phyloP scores from a whole-genome alignment of 2,888 invertebrate genomes.

The Peribatodes rhomboidaria region DNA sequence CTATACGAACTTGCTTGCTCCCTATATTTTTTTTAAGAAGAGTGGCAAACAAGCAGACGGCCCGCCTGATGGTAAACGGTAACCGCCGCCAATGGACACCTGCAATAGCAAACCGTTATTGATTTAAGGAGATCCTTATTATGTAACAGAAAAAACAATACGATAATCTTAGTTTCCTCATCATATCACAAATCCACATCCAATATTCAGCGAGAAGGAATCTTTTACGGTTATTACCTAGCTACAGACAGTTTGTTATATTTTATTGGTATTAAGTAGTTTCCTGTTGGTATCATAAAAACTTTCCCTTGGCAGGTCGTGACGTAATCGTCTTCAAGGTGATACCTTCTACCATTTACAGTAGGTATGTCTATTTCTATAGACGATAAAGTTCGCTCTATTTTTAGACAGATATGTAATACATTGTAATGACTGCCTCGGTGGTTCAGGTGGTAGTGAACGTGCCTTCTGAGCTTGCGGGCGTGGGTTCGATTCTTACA shows the following conservation, averaged over 20 bases:
- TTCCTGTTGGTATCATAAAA: slow-evolving; percentile 27
- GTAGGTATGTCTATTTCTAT: background rate
- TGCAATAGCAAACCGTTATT: background rate
- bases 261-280: slow-evolving; percentile 37
- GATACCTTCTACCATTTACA: background rate
- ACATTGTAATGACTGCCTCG: too few species aligned
- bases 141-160: background rate
- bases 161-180: background rate
- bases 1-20: too few species aligned
- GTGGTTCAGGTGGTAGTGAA: too few species aligned
- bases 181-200: slow-evolving; percentile 2
- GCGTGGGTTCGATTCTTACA: too few species aligned
- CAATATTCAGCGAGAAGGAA: slow-evolving; percentile 25
- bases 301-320: slow-evolving; percentile 7
- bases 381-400: background rate
- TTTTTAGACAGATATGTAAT: background rate
- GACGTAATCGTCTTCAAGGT: slow-evolving; percentile 22
- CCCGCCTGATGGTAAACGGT: too few species aligned
- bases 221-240: slow-evolving; percentile 31
- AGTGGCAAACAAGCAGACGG: too few species aligned
- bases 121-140: too few species aligned
- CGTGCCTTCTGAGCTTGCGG: too few species aligned
- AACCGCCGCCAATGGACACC: too few species aligned
- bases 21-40: too few species aligned
- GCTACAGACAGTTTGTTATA: slow-evolving; percentile 27